Conservation (phyloP, 2,888 invertebrate species). For the Eupithecia centaureata region DNA sequence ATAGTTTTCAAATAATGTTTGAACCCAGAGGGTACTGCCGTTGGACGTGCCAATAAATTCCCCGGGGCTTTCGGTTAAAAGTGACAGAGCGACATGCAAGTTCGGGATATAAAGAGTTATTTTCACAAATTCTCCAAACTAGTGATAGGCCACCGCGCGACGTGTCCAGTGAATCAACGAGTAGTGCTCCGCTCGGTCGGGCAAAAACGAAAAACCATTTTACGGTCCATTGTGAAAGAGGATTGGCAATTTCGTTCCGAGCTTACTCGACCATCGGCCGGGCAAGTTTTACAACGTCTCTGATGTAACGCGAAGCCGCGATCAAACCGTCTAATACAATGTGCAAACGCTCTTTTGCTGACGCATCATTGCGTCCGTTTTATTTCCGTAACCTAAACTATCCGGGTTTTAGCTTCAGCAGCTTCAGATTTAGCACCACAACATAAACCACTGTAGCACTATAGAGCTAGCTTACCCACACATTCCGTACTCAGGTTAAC, state of each 20-base stretch:
- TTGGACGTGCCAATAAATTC: slow-evolving; percentile 13
- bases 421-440: slow-evolving; percentile 22
- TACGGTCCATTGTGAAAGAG: slow-evolving; percentile 84
- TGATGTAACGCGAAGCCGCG: slow-evolving; percentile 70
- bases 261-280: slow-evolving; percentile 80
- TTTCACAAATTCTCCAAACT: slow-evolving; percentile 71
- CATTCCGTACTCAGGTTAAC: not conserved
- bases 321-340: slow-evolving; percentile 64
- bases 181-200: slow-evolving; percentile 77
- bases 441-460: slow-evolving; percentile 2
- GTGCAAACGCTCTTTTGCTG: slow-evolving; percentile 50
- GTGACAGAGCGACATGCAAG: slow-evolving; percentile 42
- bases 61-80: slow-evolving; percentile 19
- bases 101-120: slow-evolving; percentile 71
- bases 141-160: slow-evolving; percentile 77
- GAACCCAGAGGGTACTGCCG: not conserved
- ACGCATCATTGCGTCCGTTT: slow-evolving; percentile 43
- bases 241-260: slow-evolving; percentile 83
- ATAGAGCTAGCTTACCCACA: not conserved
- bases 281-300: slow-evolving; percentile 78
- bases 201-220: slow-evolving; percentile 84
- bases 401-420: slow-evolving; percentile 30
- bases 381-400: slow-evolving; percentile 34
- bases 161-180: slow-evolving; percentile 82
- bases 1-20: slow-evolving; percentile 5